Conservation (phyloP, 2,888 invertebrate genomes). For the Hemistola chrysoprasaria region DNA sequence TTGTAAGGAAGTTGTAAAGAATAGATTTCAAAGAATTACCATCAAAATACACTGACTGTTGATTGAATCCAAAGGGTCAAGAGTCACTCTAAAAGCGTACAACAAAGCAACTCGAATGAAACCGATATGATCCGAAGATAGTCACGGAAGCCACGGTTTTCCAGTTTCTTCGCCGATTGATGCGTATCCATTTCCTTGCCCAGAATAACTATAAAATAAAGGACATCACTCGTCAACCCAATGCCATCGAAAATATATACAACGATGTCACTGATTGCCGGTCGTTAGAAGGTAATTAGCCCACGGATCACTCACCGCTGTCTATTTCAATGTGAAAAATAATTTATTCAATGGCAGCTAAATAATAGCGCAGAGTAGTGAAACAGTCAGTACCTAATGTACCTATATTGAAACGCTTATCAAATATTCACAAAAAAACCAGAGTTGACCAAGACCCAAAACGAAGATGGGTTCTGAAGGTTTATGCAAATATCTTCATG, state of each 20-base stretch:
- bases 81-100: slow-evolving; percentile 26
- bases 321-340: slow-evolving; percentile 57
- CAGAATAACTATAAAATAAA: slow-evolving; percentile 78
- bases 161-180: slow-evolving; percentile 69
- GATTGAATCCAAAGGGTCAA: slow-evolving; percentile 25
- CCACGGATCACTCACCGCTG: slow-evolving; percentile 69
- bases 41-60: slow-evolving; percentile 5
- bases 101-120: slow-evolving; percentile 42
- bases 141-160: slow-evolving; percentile 67
- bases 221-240: slow-evolving; percentile 66
- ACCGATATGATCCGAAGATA: slow-evolving; percentile 66
- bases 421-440: too few species aligned
- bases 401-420: too few species aligned
- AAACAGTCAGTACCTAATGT: slow-evolving; percentile 23
- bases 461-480: too few species aligned
- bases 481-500: too few species aligned
- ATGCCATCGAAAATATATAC: slow-evolving; percentile 64
- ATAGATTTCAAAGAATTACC: too few species aligned
- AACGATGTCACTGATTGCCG: slow-evolving; percentile 68
- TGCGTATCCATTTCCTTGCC: slow-evolving; percentile 77
- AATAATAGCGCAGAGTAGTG: slow-evolving; percentile 46
- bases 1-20: too few species aligned
- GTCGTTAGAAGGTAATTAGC: slow-evolving; percentile 80
- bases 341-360: slow-evolving; percentile 48
- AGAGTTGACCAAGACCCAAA: too few species aligned